These are phyloP conservation scores for Mola mola DNA, from an alignment of 2,113 vertebrate species.

Conservation along the genomic window DNA sequence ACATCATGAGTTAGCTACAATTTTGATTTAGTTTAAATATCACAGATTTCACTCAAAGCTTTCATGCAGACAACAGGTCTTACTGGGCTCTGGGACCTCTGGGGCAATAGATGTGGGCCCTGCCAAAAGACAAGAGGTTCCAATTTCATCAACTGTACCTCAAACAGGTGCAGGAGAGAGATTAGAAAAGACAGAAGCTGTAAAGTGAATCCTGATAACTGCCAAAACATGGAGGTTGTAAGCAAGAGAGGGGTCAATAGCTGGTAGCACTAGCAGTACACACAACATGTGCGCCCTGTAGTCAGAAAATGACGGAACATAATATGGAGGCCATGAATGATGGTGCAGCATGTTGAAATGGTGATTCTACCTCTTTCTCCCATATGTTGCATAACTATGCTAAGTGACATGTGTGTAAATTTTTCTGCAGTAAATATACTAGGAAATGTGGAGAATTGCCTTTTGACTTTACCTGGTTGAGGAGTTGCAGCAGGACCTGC, in stretches of 20 bases:
- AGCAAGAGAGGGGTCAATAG: conserved; percentile 59
- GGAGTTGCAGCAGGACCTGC: conserved; percentile 58
- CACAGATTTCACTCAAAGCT: conserved; percentile 23
- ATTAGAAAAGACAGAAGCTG: conserved; percentile 48
- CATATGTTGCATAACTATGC: not conserved
- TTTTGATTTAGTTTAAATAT: not conserved
- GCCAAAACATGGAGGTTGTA: conserved; percentile 41
- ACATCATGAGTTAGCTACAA: not conserved
- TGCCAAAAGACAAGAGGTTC: conserved; percentile 81
- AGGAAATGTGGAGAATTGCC: too few relatives aligned
- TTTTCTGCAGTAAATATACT: too few relatives aligned
- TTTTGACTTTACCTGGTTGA: conserved; percentile 68
- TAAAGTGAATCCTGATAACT: conserved; percentile 25
- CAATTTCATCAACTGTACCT: conserved; percentile 60
- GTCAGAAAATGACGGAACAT: conserved; percentile 10
- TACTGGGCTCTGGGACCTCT: conserved; percentile 78
- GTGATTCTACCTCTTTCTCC: not conserved
- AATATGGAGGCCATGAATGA: conserved; percentile 8
- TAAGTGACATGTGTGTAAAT: not conserved
- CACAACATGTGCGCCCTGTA: conserved; percentile 25
- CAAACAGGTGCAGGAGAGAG: conserved; percentile 30
- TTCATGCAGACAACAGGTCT: conserved; percentile 74
- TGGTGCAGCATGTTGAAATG: not conserved
- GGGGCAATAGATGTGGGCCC: conserved; percentile 71
- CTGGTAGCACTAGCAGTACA: conserved; percentile 52